These are phyloP conservation scores for Trachemys scripta DNA, from an alignment of 2,113 vertebrate genomes.

Conservation along the genomic window DNA sequence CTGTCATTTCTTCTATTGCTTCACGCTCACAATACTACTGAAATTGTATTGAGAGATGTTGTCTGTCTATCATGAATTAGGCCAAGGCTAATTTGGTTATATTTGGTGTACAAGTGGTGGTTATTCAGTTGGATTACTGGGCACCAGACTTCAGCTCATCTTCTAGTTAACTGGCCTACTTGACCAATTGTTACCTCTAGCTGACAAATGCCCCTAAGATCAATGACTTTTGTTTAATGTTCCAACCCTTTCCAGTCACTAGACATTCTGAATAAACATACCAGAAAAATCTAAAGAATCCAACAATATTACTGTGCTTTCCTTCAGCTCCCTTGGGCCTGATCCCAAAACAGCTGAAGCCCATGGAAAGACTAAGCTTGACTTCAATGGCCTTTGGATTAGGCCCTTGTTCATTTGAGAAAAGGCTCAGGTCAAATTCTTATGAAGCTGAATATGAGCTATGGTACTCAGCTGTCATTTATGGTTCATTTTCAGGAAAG, in stretches of 20 bases:
- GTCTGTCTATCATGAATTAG: background rate
- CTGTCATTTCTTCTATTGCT: background rate
- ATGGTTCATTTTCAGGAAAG: background rate
- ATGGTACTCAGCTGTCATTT: background rate
- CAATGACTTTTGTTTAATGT: constrained; percentile 26
- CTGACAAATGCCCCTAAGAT: background rate
- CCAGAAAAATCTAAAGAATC: background rate
- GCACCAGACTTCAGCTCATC: background rate
- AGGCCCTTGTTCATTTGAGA: background rate
- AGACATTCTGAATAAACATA: constrained; percentile 28
- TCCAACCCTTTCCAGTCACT: constrained; percentile 18
- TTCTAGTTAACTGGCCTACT: background rate
- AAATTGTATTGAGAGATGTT: background rate
- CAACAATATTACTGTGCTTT: background rate
- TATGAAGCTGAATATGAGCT: background rate
- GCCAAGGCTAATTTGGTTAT: background rate
- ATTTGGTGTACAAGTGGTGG: constrained; percentile 11
- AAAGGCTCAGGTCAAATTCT: background rate
- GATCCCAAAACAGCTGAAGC: background rate
- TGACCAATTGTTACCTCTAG: background rate
- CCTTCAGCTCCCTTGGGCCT: background rate
- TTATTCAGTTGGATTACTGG: background rate
- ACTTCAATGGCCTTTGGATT: background rate
- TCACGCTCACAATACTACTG: background rate
- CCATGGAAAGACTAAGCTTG: background rate